A percentile compares a stretch with the other conserved stretches of the same genome.
Evolutionary conservation across 35 echinoderm and acorn worm species (phyloP).

Genomic region (Ptychodera flava): DNA sequence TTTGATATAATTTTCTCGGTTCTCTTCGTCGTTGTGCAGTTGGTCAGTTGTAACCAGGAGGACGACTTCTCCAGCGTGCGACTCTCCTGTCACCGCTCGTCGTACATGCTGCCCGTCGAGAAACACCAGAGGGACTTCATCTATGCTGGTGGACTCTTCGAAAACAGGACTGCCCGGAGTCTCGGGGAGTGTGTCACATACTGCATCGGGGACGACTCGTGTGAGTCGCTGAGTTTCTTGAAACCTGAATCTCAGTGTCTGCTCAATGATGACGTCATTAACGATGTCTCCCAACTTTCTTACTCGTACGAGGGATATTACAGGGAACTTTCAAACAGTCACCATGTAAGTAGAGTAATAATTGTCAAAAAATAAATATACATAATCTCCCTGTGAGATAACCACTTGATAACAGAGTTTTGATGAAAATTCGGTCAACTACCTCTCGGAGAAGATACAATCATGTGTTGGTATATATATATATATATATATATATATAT

Average conservation of each 20-base stretch:
- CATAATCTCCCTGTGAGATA: no score
- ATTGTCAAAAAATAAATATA: no score
- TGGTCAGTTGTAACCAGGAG: not conserved
- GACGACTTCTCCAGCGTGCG: not conserved
- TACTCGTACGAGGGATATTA: not conserved
- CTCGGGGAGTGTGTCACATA: not conserved
- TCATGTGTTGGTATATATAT: not conserved
- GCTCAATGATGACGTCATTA: not conserved
- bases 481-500: not conserved
- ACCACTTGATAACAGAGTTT: not conserved
- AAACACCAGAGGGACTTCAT: not conserved
- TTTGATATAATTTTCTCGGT: not conserved
- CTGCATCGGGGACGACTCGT: not conserved
- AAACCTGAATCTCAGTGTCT: not conserved
- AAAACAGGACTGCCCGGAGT: not conserved
- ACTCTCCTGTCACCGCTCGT: not conserved
- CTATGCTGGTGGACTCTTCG: not conserved
- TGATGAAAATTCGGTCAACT: not conserved
- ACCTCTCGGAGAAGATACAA: not conserved
- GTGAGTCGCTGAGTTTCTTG: not conserved
- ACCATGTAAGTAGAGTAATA: not conserved
- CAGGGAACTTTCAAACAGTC: not conserved
- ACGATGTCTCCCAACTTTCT: not conserved
- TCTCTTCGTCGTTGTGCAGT: not conserved
- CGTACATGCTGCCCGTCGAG: not conserved